Percentiles rank a stretch among this genome's conserved stretches.
phyloP scores from a whole-genome alignment of 2,888 invertebrate species.

The Pyralis farinalis region DNA sequence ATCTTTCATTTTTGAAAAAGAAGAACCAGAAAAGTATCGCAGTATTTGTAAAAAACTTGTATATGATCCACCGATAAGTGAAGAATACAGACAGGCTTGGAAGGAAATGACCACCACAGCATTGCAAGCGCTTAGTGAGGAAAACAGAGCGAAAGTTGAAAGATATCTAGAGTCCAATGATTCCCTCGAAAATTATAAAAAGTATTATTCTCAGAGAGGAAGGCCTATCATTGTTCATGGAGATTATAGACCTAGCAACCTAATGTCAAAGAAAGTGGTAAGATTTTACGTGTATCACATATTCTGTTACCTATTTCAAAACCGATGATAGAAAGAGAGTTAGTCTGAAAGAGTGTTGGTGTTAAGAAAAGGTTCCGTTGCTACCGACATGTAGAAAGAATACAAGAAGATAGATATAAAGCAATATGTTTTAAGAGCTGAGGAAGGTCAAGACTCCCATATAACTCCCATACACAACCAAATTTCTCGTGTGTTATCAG shows the following conservation, averaged over 20 bases:
- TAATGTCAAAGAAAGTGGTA: constrained; percentile 9
- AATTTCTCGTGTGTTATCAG: too few species aligned
- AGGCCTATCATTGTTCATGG: constrained; percentile 9
- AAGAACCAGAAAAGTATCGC: constrained; percentile 37
- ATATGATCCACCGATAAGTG: constrained; percentile 5
- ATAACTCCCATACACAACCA: too few species aligned
- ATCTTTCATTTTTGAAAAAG: constrained; percentile 47
- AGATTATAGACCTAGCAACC: constrained; percentile 16
- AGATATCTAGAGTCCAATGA: neutral
- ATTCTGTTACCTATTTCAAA: too few species aligned
- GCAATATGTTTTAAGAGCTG: too few species aligned
- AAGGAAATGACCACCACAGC: constrained; percentile 17
- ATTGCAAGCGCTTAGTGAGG: neutral
- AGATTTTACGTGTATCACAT: too few species aligned
- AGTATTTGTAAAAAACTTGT: constrained; percentile 18
- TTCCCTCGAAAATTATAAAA: neutral
- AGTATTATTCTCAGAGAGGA: neutral
- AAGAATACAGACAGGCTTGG: constrained; percentile 17
- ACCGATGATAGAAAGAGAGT: too few species aligned
- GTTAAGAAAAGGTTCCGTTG: too few species aligned
- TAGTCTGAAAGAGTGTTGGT: too few species aligned
- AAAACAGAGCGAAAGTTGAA: neutral
- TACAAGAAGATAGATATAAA: too few species aligned
- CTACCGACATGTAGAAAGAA: too few species aligned
- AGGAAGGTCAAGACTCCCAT: too few species aligned